Evolutionary conservation across 2,797 vertebrate genomes (phyloP), one percentile per base, ranked within the genome.

Genomic region (Tachyglossus aculeatus): DNA sequence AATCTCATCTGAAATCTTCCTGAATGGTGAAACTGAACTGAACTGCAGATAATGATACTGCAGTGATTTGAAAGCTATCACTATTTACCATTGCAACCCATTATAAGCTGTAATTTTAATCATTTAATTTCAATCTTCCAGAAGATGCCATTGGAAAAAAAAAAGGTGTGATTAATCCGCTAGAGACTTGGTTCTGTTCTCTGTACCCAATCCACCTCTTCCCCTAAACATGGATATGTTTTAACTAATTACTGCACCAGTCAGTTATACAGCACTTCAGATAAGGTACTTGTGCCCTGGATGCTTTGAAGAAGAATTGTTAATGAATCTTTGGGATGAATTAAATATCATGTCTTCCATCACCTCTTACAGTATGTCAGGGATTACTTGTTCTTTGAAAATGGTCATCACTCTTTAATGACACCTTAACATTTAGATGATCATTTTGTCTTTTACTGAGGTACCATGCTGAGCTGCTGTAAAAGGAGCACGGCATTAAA

Each of bases 351-450:
- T 11, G 6, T 70, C 68, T 69, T 83, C 74, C 73, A 15, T 84
- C 53, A 51, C 40, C 21, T 54, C 60, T 67, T 55, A 39, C 11
- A 29, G 25, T 12, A 11, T 58, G 57, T 66, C 51, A 14, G 22
- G 40, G 43, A 55, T 67, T 29, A 0, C 61, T 77, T 74, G 66
- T 71, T 44, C 74, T 82, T 83, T 51, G 70, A 71, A 77, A 84
- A 64, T 9, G 62, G 47, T 66, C 76, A 71, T 86, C 60, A 36
- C 54, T 86, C 82, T 79, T 86, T 80, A 66, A 81, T 70, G 65
- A 54, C 22, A 56, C 52, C 61, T 56, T 83, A 81, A 66, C 69
- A 43, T 76, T 80, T 69, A 80, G 64, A 58, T 67, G 15, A 67
- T 63, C 21, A 7, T 69, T 82, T 61, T 75, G 67, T 58, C 63